Evolutionary conservation across 1,140 invertebrate species (phyloP).

Genomic region (Trichonephila inaurata): DNA sequence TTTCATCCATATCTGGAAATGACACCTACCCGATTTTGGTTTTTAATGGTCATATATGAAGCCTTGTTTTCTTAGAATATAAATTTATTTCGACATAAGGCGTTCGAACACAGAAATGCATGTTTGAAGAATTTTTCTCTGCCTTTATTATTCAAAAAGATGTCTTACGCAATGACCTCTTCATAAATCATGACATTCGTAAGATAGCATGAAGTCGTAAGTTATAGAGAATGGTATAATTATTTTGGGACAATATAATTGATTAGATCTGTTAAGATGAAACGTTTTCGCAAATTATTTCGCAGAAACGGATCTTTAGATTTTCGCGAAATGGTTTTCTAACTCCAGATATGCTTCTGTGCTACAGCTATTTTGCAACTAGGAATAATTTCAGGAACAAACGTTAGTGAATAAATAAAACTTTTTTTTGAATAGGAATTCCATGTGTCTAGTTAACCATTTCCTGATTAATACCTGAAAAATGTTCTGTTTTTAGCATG

Average conservation of each 20-base stretch:
- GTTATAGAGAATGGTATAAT: neutral
- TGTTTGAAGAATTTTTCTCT: neutral
- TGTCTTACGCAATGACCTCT: neutral
- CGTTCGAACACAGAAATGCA: neutral
- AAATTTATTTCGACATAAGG: neutral
- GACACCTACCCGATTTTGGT: conserved; percentile 7
- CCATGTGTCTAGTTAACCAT: too few species aligned
- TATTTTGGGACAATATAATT: neutral
- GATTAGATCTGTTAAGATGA: neutral
- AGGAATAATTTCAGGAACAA: too few species aligned
- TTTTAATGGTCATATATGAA: neutral
- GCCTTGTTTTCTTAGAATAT: neutral
- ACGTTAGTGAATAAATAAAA: too few species aligned
- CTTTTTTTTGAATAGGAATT: too few species aligned
- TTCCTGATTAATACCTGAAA: too few species aligned
- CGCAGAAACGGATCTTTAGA: too few species aligned
- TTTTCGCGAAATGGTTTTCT: too few species aligned
- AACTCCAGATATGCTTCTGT: too few species aligned
- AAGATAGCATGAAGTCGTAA: neutral
- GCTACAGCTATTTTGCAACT: too few species aligned
- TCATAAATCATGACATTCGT: neutral
- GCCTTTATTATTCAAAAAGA: neutral
- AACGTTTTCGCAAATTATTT: too few species aligned
- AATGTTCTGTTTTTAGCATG: too few species aligned
- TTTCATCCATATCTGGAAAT: conserved; percentile 16